These are phyloP conservation scores for Cistogaster globosa DNA, from an alignment of 2,888 invertebrate species.

Conservation along the genomic window DNA sequence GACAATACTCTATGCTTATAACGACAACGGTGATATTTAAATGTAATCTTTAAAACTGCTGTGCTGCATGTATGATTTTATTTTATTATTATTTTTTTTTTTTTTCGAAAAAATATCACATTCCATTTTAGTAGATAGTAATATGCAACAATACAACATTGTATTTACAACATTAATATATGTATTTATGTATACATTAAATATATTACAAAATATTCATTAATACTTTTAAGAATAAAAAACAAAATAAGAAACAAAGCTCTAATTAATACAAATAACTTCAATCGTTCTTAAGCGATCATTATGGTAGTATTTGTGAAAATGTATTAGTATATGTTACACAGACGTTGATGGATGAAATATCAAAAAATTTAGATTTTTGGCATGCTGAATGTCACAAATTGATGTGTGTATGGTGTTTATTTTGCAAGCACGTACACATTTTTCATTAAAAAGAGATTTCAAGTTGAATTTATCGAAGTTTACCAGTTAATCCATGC, in stretches of 20 bases:
- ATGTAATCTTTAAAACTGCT: slow-evolving; percentile 1
- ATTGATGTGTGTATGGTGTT: too few species aligned
- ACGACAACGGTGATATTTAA: slow-evolving; percentile 3
- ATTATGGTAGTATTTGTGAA: too few species aligned
- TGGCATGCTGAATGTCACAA: too few species aligned
- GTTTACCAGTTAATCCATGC: too few species aligned
- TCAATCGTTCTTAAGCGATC: too few species aligned
- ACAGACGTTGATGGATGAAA: too few species aligned
- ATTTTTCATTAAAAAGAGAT: too few species aligned
- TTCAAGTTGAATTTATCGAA: too few species aligned
- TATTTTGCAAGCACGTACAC: too few species aligned
- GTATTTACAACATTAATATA: slow-evolving; percentile 30
- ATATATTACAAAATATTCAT: background rate
- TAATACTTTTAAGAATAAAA: background rate
- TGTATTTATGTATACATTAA: slow-evolving; percentile 4
- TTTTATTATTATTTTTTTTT: background rate
- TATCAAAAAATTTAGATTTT: too few species aligned
- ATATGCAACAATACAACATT: slow-evolving; percentile 29
- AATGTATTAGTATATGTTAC: too few species aligned
- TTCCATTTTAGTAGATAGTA: slow-evolving; percentile 33
- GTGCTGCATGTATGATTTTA: slow-evolving; percentile 22
- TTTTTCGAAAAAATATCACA: slow-evolving; percentile 1
- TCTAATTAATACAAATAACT: too few species aligned
- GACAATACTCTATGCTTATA: background rate
- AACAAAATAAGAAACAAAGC: background rate